Evolutionary conservation across 2,113 vertebrate species (phyloP).

Genomic region (Chionomys nivalis): DNA sequence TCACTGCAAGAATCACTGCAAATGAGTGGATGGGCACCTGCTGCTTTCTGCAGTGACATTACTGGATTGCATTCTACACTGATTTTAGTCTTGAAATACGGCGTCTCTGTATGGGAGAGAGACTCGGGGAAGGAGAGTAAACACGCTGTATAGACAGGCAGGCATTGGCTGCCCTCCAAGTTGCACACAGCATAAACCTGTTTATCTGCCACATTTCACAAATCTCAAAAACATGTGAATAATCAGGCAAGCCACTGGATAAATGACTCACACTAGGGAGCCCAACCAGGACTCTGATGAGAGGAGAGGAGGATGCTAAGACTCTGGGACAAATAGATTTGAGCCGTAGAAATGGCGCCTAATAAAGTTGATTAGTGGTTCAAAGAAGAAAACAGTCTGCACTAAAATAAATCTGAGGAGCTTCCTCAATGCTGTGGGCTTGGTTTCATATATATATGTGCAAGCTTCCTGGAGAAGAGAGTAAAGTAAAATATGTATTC

Average conservation of each 20-base stretch:
- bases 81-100: conserved; percentile 74
- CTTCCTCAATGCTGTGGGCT: not conserved
- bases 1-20: conserved; percentile 76
- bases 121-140: conserved; percentile 68
- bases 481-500: conserved; percentile 28
- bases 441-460: conserved; percentile 33
- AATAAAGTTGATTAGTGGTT: conserved; percentile 71
- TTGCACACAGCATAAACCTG: conserved; percentile 77
- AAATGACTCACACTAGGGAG: conserved; percentile 78
- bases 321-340: conserved; percentile 55
- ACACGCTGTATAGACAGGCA: conserved; percentile 71
- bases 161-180: conserved; percentile 80
- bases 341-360: conserved; percentile 51
- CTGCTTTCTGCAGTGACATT: conserved; percentile 79
- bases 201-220: conserved; percentile 77
- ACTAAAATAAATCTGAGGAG: conserved; percentile 57
- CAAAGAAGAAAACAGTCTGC: conserved; percentile 49
- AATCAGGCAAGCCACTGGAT: conserved; percentile 76
- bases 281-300: conserved; percentile 74
- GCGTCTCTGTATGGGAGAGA: conserved; percentile 76
- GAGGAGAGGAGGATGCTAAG: conserved; percentile 56
- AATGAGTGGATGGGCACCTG: conserved; percentile 78
- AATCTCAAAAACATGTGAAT: conserved; percentile 77
- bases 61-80: conserved; percentile 72
- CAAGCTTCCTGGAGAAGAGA: conserved; percentile 27